These are phyloP conservation scores for Scytalopus superciliaris DNA, from an alignment of 2,113 vertebrate genomes.

Conservation along the genomic window DNA sequence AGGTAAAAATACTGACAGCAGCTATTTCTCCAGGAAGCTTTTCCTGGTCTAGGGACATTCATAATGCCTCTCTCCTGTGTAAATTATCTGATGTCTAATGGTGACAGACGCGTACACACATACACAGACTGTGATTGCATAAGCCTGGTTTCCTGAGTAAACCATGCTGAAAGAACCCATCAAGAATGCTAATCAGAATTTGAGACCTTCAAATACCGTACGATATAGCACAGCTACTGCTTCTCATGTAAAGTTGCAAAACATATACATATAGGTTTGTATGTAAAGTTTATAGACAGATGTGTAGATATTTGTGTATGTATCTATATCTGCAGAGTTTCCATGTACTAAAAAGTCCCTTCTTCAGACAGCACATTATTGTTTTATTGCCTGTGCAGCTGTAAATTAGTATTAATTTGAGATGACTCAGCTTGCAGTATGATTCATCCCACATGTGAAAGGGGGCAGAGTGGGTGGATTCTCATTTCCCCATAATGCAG, in stretches of 20 bases:
- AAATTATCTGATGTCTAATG: slow-evolving; percentile 63
- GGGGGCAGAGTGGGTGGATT: not conserved
- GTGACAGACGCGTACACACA: slow-evolving; percentile 62
- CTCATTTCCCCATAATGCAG: not conserved
- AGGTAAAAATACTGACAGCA: slow-evolving; percentile 14
- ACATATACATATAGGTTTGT: not conserved
- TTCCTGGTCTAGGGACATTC: slow-evolving; percentile 45
- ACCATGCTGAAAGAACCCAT: slow-evolving; percentile 56
- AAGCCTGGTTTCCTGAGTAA: slow-evolving; percentile 59
- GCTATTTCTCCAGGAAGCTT: slow-evolving; percentile 17
- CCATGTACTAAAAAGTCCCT: not conserved
- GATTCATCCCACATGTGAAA: not conserved
- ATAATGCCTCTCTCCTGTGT: slow-evolving; percentile 50
- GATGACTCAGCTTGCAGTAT: not conserved
- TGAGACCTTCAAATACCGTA: not conserved
- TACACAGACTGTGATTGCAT: slow-evolving; percentile 65
- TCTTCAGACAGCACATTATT: not conserved
- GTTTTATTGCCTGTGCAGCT: not conserved
- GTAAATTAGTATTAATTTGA: not conserved
- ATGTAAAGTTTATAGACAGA: not conserved
- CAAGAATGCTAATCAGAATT: slow-evolving; percentile 59
- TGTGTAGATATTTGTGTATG: not conserved
- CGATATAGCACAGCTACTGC: not conserved
- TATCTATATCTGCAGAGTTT: not conserved
- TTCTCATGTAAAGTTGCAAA: not conserved